phyloP scores from a whole-genome alignment of 2,797 vertebrate species.

The Muscicapa striata region DNA sequence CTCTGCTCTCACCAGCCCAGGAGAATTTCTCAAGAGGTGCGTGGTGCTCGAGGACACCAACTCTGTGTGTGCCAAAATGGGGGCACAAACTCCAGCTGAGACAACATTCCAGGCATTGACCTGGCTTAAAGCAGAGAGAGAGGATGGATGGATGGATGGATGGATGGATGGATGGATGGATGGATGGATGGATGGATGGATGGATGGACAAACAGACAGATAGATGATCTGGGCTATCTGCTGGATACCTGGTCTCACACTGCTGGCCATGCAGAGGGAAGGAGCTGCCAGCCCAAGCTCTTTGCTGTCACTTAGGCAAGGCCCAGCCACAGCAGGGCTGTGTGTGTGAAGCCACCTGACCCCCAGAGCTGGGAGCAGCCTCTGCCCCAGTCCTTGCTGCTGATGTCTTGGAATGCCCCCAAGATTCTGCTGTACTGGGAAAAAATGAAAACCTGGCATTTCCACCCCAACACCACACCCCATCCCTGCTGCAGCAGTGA shows the following conservation, averaged over 20 bases:
- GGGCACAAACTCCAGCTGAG: neutral
- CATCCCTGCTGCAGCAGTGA: neutral
- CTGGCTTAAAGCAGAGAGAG: neutral
- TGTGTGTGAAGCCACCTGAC: neutral
- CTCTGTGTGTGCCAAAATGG: neutral
- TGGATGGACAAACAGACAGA: too few species aligned
- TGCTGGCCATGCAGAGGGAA: neutral
- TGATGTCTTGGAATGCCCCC: fast-evolving
- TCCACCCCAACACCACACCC: fast-evolving
- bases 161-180: neutral
- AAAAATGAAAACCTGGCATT: neutral
- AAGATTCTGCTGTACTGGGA: too few species aligned
- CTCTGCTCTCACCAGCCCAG: neutral
- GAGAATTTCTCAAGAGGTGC: neutral
- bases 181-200: neutral
- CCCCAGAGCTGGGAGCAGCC: neutral
- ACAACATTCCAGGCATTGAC: neutral
- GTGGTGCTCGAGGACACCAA: fast-evolving
- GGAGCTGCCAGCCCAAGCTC: neutral
- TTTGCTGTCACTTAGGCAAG: neutral
- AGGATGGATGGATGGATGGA: neutral
- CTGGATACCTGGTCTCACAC: neutral
- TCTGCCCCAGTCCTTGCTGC: neutral
- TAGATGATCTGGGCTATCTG: neutral
- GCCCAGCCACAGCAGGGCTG: neutral